Evolutionary conservation across 1,140 invertebrate genomes (phyloP), one percentile per base, ranked within the genome.

Genomic region (Camponotus pennsylvanicus): DNA sequence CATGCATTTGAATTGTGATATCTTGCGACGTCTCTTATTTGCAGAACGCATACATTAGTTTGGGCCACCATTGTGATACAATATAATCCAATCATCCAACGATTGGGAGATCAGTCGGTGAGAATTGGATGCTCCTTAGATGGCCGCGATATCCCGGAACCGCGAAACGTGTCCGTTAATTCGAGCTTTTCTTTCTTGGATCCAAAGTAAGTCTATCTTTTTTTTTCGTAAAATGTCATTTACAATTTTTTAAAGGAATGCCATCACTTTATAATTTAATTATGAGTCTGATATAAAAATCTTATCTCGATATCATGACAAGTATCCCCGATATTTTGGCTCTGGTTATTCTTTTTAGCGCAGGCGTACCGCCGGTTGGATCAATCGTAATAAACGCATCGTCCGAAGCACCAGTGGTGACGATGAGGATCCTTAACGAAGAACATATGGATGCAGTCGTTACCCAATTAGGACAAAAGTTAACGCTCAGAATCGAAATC

Each of bases 11-110:
- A 45, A 45, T 52, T 4, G 15, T 18, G 49, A 5, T 52, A 52
- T 37, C 7, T 78, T n/a, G 57, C 13, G 7, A 70, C 40, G 3
- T 0, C 3, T 61, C 7, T 75, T 40, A 37, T 83, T 45, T 49
- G 7, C 78, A 95, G 95, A 69, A 94, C 93, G 0, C 91, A 88
- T 0, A 93, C 92, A 18, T 88, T 94, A 42, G 93, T 94, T 40
- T 95, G 95, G 87, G 95, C 95, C 11, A 95, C 95, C 0, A 92
- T 97, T n/a, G 95, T 96, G 0, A 94, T 97, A 18, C 96, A 97
- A 88, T 95, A 96, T 77, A 96, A 97, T 90, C 96, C 96, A 1
- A 95, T 96, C 71, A 96, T 97, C 34, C 96, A 97, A 86, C 93
- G 96, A 66, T 92, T 95, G 27, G 96, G 96, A 3, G 96, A 97